Conservation (phyloP, 2,113 vertebrate genomes). For the Embiotoca jacksoni region DNA sequence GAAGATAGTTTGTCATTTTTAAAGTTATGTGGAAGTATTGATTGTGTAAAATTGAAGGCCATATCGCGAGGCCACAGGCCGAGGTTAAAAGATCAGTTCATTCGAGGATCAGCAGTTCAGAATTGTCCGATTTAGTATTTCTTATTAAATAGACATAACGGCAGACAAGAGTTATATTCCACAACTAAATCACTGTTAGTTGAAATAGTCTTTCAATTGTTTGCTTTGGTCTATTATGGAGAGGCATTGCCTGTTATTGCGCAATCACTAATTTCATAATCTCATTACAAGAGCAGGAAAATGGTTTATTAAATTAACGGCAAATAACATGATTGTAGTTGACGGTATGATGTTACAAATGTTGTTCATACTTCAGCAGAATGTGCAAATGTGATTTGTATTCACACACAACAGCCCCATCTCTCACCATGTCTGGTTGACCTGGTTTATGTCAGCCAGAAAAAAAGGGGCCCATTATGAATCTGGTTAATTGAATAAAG, state of each 20-base stretch:
- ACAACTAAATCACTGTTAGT: neutral
- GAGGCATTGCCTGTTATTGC: neutral
- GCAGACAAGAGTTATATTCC: neutral
- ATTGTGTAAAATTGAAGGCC: neutral
- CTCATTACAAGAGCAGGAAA: neutral
- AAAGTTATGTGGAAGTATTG: neutral
- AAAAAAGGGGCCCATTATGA: constrained; percentile 67
- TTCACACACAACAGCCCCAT: constrained; percentile 37
- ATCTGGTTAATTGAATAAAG: constrained; percentile 55
- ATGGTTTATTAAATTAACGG: neutral
- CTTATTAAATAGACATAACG: no score
- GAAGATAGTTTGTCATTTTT: neutral
- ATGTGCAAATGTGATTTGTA: constrained; percentile 11
- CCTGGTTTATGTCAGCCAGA: constrained; percentile 67
- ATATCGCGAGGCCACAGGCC: no score
- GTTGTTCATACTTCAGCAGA: neutral
- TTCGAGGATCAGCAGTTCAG: no score
- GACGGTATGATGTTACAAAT: neutral
- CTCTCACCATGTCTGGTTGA: constrained; percentile 71
- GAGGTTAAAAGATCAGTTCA: no score
- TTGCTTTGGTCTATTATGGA: neutral
- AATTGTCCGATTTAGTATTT: no score
- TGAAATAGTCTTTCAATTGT: neutral
- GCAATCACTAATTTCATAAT: neutral
- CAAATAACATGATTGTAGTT: neutral